Evolutionary conservation across 2,888 invertebrate species (phyloP).

Genomic region (Osmoderma eremita): DNA sequence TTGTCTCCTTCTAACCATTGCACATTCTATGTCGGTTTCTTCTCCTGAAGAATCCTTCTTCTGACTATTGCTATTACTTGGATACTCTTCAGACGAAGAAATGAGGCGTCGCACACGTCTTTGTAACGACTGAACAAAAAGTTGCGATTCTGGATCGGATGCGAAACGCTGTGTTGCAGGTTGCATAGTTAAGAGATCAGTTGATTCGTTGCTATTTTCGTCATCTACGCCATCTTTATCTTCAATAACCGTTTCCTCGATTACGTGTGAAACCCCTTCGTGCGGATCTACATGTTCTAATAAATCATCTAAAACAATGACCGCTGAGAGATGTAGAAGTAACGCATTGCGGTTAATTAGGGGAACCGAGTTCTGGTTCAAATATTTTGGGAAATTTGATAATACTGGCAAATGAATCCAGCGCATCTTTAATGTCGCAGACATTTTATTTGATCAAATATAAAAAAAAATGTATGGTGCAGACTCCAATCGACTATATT

Average conservation of each 20-base stretch:
- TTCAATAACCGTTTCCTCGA: conserved; percentile 29
- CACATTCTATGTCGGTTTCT: conserved; percentile 29
- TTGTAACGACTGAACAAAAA: conserved; percentile 26
- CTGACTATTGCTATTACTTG: not conserved
- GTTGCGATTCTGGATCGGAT: conserved; percentile 25
- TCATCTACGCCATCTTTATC: conserved; percentile 27
- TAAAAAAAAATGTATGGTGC: too few relatives aligned
- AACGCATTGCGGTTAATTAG: too few relatives aligned
- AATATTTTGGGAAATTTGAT: too few relatives aligned
- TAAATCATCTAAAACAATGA: conserved; percentile 5
- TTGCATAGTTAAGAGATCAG: conserved; percentile 51
- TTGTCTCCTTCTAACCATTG: conserved; percentile 10
- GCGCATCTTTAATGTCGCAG: too few relatives aligned
- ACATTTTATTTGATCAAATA: too few relatives aligned
- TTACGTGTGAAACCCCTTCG: conserved; percentile 1
- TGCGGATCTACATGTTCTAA: not conserved
- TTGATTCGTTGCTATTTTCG: conserved; percentile 49
- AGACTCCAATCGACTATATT: too few relatives aligned
- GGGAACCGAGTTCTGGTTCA: too few relatives aligned
- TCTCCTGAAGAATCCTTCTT: conserved; percentile 12
- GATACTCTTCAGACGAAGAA: conserved; percentile 11
- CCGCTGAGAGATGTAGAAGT: not conserved
- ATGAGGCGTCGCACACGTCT: not conserved
- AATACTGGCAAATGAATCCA: too few relatives aligned
- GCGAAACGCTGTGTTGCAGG: conserved; percentile 36